Percentiles rank a stretch among this genome's conserved stretches.
Evolutionary conservation across 2,113 vertebrate genomes (phyloP).

Genomic region (Lampris megalopsis): DNA sequence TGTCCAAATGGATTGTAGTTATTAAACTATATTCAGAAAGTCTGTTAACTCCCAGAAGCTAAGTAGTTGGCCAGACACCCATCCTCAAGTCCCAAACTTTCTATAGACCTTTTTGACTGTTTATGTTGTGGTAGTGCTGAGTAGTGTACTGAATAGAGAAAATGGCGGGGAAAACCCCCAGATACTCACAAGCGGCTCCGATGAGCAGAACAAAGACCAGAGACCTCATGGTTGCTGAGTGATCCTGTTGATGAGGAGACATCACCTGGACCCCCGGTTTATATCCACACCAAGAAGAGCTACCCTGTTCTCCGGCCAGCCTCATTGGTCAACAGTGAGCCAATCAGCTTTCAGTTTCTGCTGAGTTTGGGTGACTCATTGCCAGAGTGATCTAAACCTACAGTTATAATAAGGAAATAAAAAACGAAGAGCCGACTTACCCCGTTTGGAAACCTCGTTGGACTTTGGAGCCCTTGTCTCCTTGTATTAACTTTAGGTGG

Average conservation of each 20-base stretch:
- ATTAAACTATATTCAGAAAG: too few relatives aligned
- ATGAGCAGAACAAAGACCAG: constrained; percentile 80
- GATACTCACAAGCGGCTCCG: constrained; percentile 76
- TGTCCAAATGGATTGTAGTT: too few relatives aligned
- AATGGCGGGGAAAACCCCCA: background rate
- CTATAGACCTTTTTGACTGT: too few relatives aligned
- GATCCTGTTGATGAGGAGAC: constrained; percentile 51
- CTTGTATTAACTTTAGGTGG: too few relatives aligned
- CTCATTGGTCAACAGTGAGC: constrained; percentile 48
- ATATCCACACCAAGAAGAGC: constrained; percentile 28
- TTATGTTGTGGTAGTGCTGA: background rate
- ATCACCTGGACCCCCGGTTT: constrained; percentile 32
- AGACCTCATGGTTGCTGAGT: constrained; percentile 77
- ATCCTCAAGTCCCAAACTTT: too few relatives aligned
- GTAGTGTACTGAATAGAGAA: background rate
- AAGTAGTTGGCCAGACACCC: too few relatives aligned
- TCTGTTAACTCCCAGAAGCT: too few relatives aligned
- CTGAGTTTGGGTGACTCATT: constrained; percentile 1
- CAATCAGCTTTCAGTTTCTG: constrained; percentile 24
- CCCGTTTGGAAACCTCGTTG: too few relatives aligned
- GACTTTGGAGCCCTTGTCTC: too few relatives aligned
- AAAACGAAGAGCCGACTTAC: too few relatives aligned
- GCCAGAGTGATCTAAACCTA: constrained; percentile 1
- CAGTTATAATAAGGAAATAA: background rate
- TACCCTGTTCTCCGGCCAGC: background rate